phyloP scores from a whole-genome alignment of 2,797 vertebrate species.

The Pteronotus mesoamericanus region DNA sequence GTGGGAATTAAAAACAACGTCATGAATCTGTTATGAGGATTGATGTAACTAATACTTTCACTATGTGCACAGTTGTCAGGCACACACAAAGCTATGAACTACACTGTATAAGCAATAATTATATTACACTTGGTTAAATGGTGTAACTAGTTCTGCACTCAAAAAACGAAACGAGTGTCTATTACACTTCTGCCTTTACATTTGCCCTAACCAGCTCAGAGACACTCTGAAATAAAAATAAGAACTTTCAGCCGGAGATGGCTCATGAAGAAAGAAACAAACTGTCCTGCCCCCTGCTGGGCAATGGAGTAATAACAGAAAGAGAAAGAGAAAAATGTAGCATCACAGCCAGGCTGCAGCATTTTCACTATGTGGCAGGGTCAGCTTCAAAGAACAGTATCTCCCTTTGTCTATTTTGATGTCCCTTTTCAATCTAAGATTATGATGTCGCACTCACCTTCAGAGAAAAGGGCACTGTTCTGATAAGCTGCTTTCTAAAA shows the following conservation, averaged over 20 bases:
- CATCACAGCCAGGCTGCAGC: background rate
- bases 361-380: background rate
- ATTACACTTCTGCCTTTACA: background rate
- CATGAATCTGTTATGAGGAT: background rate
- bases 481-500: conserved; percentile 54
- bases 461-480: background rate
- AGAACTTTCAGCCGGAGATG: background rate
- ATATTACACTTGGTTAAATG: background rate
- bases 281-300: conserved; percentile 44
- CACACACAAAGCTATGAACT: background rate
- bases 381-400: background rate
- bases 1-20: background rate
- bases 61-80: background rate
- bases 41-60: background rate
- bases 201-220: background rate
- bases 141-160: background rate
- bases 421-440: conserved; percentile 13
- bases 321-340: background rate
- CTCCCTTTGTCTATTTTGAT: conserved; percentile 16
- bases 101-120: background rate
- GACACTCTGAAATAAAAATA: background rate
- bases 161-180: background rate
- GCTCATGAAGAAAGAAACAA: background rate
- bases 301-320: background rate
- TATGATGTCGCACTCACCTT: background rate